These are phyloP conservation scores for Mesodorylaimus sp. DNA, from an alignment of 2,888 invertebrate genomes.

Conservation along the genomic window DNA sequence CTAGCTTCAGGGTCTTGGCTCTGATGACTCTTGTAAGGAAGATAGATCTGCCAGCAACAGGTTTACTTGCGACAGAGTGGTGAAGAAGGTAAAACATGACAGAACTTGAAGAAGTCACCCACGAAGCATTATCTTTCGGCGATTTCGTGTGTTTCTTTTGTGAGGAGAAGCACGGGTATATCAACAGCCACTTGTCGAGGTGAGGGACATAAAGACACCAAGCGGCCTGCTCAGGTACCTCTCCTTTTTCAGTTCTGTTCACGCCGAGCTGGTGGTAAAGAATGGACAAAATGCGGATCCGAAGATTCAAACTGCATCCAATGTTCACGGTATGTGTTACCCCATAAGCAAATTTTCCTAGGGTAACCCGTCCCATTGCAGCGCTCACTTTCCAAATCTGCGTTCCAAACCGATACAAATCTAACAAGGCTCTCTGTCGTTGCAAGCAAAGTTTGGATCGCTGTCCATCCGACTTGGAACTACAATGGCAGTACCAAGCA, in stretches of 20 bases:
- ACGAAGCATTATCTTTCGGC: conserved; percentile 30
- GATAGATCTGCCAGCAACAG: too few relatives aligned
- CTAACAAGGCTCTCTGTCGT: conserved; percentile 26
- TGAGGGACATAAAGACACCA: conserved; percentile 15
- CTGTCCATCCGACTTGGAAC: conserved; percentile 20
- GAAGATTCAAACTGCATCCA: conserved; percentile 23
- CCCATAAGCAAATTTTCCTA: background rate
- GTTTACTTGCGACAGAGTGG: too few relatives aligned
- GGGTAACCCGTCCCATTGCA: conserved; percentile 15
- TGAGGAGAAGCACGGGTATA: conserved; percentile 27
- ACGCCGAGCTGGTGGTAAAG: conserved; percentile 31
- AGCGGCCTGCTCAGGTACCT: too few relatives aligned
- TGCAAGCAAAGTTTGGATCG: conserved; percentile 18
- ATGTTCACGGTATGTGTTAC: conserved; percentile 24
- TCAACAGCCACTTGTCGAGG: conserved; percentile 28
- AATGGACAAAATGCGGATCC: conserved; percentile 29
- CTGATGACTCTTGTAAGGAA: too few relatives aligned
- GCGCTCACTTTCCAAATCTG: conserved; percentile 29
- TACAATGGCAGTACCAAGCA: conserved; percentile 16
- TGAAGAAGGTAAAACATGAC: too few relatives aligned
- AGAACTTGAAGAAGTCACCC: too few relatives aligned
- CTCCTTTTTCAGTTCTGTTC: conserved; percentile 25
- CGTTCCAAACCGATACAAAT: conserved; percentile 30
- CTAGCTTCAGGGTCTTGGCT: too few relatives aligned
- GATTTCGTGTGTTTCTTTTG: conserved; percentile 28